Percentiles rank a stretch among this genome's conserved stretches.
These are phyloP conservation scores for Lutjanus erythropterus DNA, from an alignment of 2,113 vertebrate genomes.

Conservation along the genomic window DNA sequence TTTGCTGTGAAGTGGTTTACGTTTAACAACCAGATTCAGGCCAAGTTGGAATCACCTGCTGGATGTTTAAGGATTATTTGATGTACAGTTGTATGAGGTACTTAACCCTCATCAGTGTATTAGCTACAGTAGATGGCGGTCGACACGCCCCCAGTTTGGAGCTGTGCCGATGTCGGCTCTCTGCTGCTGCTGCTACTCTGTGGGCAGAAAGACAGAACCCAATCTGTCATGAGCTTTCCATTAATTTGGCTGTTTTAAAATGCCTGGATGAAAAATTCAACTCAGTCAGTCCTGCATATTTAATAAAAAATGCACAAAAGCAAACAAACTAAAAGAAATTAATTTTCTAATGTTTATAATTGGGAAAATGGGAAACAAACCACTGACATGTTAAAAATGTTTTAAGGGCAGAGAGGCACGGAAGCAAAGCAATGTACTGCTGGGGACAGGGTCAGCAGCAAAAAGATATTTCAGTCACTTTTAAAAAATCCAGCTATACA, in stretches of 20 bases:
- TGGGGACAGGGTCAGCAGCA: too few species aligned
- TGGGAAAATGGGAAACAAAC: constrained; percentile 8
- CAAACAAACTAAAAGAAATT: constrained; percentile 16
- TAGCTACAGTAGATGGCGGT: too few species aligned
- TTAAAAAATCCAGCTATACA: too few species aligned
- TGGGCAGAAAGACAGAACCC: constrained; percentile 49
- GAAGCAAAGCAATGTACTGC: too few species aligned
- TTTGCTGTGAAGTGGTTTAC: background rate
- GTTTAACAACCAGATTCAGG: background rate
- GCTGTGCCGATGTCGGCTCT: constrained; percentile 44
- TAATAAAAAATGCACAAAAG: constrained; percentile 51
- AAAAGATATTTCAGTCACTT: too few species aligned
- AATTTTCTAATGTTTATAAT: constrained; percentile 3
- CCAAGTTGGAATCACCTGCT: too few species aligned
- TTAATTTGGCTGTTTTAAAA: constrained; percentile 70
- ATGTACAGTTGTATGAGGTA: too few species aligned
- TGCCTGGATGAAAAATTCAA: constrained; percentile 51
- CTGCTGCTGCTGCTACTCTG: constrained; percentile 16
- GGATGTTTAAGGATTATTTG: too few species aligned
- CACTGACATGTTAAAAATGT: background rate
- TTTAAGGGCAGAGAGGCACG: too few species aligned
- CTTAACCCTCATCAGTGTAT: too few species aligned
- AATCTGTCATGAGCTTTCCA: constrained; percentile 60
- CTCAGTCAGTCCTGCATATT: constrained; percentile 41
- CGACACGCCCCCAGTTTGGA: too few species aligned